Conservation (phyloP, 2,888 invertebrate genomes). For the Metopia argyrocephala region DNA sequence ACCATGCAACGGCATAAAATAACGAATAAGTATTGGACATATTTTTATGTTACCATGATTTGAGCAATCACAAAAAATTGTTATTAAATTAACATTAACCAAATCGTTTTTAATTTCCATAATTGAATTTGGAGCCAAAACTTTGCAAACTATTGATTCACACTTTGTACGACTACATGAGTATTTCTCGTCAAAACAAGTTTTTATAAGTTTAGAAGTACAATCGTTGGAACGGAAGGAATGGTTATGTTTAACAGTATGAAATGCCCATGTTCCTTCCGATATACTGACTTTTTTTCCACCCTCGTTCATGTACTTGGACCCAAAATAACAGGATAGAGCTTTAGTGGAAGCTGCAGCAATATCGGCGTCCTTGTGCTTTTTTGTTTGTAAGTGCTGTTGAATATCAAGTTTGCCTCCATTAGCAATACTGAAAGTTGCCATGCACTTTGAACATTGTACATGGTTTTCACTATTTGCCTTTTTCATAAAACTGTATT, state of each 20-base stretch:
- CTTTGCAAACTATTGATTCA: constrained; percentile 43
- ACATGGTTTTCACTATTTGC: not conserved
- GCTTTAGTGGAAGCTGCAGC: not conserved
- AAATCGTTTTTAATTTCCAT: constrained; percentile 48
- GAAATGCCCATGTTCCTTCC: not conserved
- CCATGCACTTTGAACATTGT: not conserved
- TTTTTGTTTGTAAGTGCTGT: constrained; percentile 1
- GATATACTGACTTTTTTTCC: not conserved
- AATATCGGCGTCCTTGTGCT: not conserved
- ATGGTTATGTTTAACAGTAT: not conserved
- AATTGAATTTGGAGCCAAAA: constrained; percentile 46
- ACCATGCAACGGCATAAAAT: constrained; percentile 58
- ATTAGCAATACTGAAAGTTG: not conserved
- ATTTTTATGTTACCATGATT: constrained; percentile 59
- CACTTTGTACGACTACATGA: not conserved
- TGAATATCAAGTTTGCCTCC: constrained; percentile 12
- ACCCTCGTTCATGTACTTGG: not conserved
- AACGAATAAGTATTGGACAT: constrained; percentile 59
- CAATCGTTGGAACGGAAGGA: constrained; percentile 5
- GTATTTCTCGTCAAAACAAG: not conserved
- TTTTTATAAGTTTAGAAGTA: constrained; percentile 5
- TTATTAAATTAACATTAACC: constrained; percentile 44
- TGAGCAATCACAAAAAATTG: constrained; percentile 56
- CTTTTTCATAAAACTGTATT: not conserved
- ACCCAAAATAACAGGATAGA: not conserved